Evolutionary conservation across 2,797 vertebrate genomes (phyloP).

Genomic region (Enteromius fasciolatus): DNA sequence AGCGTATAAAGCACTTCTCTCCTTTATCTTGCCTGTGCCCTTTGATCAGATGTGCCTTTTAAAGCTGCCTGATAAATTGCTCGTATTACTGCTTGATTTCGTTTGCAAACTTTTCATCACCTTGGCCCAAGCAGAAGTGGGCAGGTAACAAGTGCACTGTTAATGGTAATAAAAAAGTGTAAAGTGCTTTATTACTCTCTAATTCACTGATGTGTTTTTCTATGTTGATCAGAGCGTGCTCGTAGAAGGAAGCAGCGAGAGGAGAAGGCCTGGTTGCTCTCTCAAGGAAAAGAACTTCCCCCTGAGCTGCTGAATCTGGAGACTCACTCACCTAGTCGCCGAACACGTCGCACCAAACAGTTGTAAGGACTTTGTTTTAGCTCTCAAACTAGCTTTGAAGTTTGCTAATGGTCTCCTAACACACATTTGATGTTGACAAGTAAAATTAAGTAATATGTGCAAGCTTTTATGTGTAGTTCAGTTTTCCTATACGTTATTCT

Average conservation of each 20-base stretch:
- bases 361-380: constrained; percentile 79
- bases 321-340: constrained; percentile 84
- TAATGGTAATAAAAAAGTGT: constrained; percentile 50
- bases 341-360: constrained; percentile 84
- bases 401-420: background rate
- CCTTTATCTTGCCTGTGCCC: constrained; percentile 64
- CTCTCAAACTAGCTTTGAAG: background rate
- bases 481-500: background rate
- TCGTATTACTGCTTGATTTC: constrained; percentile 57
- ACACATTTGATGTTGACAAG: background rate
- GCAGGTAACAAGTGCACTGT: constrained; percentile 47
- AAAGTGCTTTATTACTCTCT: constrained; percentile 27
- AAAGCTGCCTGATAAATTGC: constrained; percentile 64
- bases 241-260: constrained; percentile 93
- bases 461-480: background rate
- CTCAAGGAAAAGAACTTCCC: constrained; percentile 92
- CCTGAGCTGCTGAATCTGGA: constrained; percentile 91
- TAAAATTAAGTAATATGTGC: background rate
- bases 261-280: constrained; percentile 90
- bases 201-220: constrained; percentile 6
- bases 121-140: constrained; percentile 27
- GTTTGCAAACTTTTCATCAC: constrained; percentile 60
- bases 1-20: constrained; percentile 69
- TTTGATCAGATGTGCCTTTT: constrained; percentile 73
- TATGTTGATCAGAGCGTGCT: constrained; percentile 82